Evolutionary conservation across 2,888 invertebrate genomes (phyloP).

Genomic region (Thereva nobilitata): DNA sequence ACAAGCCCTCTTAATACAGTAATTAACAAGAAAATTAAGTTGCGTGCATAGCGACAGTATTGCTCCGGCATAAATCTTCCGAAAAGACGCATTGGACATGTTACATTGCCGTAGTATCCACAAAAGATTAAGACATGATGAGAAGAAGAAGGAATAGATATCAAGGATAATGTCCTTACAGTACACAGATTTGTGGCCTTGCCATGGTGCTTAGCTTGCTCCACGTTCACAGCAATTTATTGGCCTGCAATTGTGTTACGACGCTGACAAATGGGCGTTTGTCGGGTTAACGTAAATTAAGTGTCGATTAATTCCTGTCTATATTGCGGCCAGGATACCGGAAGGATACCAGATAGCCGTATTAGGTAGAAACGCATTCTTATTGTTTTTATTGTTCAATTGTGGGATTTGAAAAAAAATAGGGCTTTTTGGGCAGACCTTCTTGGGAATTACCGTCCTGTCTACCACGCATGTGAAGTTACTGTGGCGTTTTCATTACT

Average conservation of each 20-base stretch:
- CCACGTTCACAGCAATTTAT: slow-evolving; percentile 41
- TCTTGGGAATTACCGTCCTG: too few species aligned
- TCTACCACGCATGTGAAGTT: too few species aligned
- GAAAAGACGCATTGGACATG: background rate
- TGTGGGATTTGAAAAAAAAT: too few species aligned
- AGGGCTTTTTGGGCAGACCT: too few species aligned
- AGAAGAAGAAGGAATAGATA: slow-evolving; percentile 24
- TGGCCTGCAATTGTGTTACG: slow-evolving; percentile 43
- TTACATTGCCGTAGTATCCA: background rate
- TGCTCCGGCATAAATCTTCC: slow-evolving; percentile 28
- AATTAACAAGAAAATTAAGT: too few species aligned
- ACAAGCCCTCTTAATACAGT: too few species aligned
- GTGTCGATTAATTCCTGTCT: slow-evolving; percentile 44
- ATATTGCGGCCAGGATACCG: slow-evolving; percentile 28
- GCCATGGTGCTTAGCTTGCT: slow-evolving; percentile 27
- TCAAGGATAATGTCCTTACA: slow-evolving; percentile 30
- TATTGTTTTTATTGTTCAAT: too few species aligned
- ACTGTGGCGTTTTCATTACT: too few species aligned
- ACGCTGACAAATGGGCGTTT: slow-evolving; percentile 45
- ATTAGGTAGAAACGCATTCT: too few species aligned
- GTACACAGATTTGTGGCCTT: slow-evolving; percentile 34
- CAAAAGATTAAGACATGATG: slow-evolving; percentile 32
- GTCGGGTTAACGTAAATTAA: slow-evolving; percentile 43
- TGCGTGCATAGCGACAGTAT: background rate
- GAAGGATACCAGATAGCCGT: background rate